Conservation (phyloP, 1,140 invertebrate species). For the Habropoda laboriosa region DNA sequence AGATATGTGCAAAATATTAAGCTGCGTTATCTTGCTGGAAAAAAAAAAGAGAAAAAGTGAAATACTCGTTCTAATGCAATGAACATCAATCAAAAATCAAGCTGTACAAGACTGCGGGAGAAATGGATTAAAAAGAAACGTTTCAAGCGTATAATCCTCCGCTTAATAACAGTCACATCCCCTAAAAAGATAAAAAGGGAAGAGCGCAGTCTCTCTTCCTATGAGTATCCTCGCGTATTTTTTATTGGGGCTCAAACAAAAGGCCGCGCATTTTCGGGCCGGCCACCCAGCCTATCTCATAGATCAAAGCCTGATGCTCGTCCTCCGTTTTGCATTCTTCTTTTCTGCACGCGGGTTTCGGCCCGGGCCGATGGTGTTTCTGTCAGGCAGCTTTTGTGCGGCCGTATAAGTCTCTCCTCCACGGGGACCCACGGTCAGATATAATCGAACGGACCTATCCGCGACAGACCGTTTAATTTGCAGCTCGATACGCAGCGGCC, state of each 20-base stretch:
- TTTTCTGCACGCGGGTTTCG: slow-evolving; percentile 3
- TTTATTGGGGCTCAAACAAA: not conserved
- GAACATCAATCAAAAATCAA: no score
- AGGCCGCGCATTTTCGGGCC: not conserved
- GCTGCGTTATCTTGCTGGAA: no score
- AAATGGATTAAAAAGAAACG: no score
- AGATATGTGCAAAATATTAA: no score
- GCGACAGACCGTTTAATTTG: slow-evolving; percentile 30
- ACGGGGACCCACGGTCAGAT: slow-evolving; percentile 14
- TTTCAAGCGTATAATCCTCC: no score
- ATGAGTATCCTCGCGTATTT: not conserved
- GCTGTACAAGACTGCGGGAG: no score
- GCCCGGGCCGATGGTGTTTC: slow-evolving; percentile 4
- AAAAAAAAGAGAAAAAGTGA: no score
- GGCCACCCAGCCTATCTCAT: slow-evolving; percentile 1
- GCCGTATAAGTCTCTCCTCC: slow-evolving; percentile 12
- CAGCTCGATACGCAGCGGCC: slow-evolving; percentile 8
- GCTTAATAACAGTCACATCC: not conserved
- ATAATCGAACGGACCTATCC: slow-evolving; percentile 26
- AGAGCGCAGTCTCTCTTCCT: not conserved
- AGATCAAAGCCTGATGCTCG: slow-evolving; percentile 18
- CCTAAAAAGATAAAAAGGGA: not conserved
- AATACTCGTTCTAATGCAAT: no score
- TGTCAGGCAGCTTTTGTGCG: slow-evolving; percentile 16
- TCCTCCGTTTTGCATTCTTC: not conserved